Evolutionary conservation across 2,888 invertebrate species (phyloP).

Genomic region (Lordiphosa andalusiaca): DNA sequence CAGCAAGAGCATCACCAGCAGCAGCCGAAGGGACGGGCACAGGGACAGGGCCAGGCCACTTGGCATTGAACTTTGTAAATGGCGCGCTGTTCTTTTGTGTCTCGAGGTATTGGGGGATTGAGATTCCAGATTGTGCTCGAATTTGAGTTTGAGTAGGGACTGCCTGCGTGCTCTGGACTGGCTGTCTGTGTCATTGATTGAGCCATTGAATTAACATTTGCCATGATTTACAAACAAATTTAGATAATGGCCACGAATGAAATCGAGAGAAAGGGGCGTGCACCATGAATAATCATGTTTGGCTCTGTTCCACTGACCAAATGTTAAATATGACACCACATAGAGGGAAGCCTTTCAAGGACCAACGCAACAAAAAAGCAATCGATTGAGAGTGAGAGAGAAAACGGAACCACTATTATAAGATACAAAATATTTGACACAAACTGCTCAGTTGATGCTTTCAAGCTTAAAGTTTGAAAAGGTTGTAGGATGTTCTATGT

Average conservation of each 20-base stretch:
- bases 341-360: no score
- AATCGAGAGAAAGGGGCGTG: conserved; percentile 40
- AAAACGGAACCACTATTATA: no score
- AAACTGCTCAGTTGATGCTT: no score
- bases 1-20: conserved; percentile 3
- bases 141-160: conserved; percentile 16
- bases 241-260: conserved; percentile 57
- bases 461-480: no score
- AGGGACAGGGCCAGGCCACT: conserved; percentile 34
- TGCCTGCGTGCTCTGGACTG: background rate
- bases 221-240: conserved; percentile 67
- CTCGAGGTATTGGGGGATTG: conserved; percentile 12
- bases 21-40: conserved; percentile 3
- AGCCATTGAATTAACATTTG: conserved; percentile 70
- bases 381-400: no score
- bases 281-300: background rate
- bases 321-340: background rate
- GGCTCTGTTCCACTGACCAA: background rate
- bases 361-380: no score
- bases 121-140: conserved; percentile 5
- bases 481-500: no score
- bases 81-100: conserved; percentile 42
- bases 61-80: conserved; percentile 65
- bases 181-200: conserved; percentile 52
- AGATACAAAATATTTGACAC: no score